Base-by-base conservation (phyloP, 2,888 invertebrate species). In the Dione vanillae region DNA sequence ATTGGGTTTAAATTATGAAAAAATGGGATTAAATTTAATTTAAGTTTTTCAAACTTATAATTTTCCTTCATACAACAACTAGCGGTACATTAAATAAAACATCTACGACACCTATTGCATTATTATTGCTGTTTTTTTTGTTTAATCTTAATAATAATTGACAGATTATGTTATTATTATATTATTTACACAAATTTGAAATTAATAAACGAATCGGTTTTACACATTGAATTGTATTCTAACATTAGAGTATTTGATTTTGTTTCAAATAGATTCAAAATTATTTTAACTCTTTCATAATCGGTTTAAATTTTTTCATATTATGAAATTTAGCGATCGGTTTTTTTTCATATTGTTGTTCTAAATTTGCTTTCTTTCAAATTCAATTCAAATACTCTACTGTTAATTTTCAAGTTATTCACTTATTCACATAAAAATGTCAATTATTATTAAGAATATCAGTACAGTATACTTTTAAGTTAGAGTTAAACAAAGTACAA, bases 41-140 rank as follows among this genome's bases (percentile, higher is more conserved):
- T 64, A 64, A 64, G 64, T 64, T 49, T 64, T 64, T 27, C 45
- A 61, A 64, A 64, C 64, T 49, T 37, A 64, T 35, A 64, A 20
- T 49, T 47, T 40, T 69, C 69, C 68, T 77, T 72, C 74, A 77
- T 78, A 87, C 82, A 86, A 84, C 81, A 82, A 83, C 92, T 92
- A 92, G 92, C 92, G 82, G 90, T 90, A 90, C 86, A 75, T 74
- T 70, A 89, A 90, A 86, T 80, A 73, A 86, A 87, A 83, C 77
- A 74, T 75, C 82, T 82, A 86, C 87, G 75, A 87, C 89, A 88
- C 82, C 90, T 92, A 92, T 89, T 90, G 90, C 87, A 80, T 87
- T 80, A 88, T 92, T 92, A 91, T 91, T 92, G 92, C 91, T 92
- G 89, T 84, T 80, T 85, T 75, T 74, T 72, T 72, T 59, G n/a